Percentiles rank a stretch among this genome's conserved stretches.
These are phyloP conservation scores for Aurelia sp. DNA, from an alignment of 30 jellyfish, hydroid and myxozoan genomes.

Conservation along the genomic window DNA sequence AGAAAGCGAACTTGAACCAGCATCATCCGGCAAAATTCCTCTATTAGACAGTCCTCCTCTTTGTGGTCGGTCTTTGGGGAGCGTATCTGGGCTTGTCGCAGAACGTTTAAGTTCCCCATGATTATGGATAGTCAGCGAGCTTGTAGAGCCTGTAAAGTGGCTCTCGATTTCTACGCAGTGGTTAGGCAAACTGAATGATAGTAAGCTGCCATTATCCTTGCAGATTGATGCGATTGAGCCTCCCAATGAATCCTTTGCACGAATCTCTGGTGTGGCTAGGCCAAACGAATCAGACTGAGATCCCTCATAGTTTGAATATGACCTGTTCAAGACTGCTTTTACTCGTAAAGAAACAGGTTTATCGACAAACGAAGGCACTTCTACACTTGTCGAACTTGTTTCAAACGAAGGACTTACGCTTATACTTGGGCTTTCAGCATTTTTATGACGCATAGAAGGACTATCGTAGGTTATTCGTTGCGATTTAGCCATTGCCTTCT, in stretches of 20 bases:
- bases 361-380: neutral
- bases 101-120: neutral
- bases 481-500: constrained; percentile 79
- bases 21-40: neutral
- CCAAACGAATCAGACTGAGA: constrained; percentile 30
- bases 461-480: constrained; percentile 63
- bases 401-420: constrained; percentile 30
- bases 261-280: neutral
- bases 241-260: too few species aligned
- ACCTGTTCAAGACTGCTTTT: constrained; percentile 33
- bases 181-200: too few species aligned
- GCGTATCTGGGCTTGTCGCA: constrained; percentile 5
- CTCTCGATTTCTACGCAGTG: too few species aligned
- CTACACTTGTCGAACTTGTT: constrained; percentile 38
- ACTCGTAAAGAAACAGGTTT: constrained; percentile 17
- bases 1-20: neutral
- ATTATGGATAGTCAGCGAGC: neutral
- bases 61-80: neutral
- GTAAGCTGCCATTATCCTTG: too few species aligned
- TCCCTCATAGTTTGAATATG: constrained; percentile 40
- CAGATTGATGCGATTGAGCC: too few species aligned
- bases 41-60: neutral
- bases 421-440: neutral
- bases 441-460: constrained; percentile 18
- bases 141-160: too few species aligned